Evolutionary conservation across 1,140 invertebrate species (phyloP), one percentile per base, ranked within the genome.

Genomic region (Cephus cinctus): DNA sequence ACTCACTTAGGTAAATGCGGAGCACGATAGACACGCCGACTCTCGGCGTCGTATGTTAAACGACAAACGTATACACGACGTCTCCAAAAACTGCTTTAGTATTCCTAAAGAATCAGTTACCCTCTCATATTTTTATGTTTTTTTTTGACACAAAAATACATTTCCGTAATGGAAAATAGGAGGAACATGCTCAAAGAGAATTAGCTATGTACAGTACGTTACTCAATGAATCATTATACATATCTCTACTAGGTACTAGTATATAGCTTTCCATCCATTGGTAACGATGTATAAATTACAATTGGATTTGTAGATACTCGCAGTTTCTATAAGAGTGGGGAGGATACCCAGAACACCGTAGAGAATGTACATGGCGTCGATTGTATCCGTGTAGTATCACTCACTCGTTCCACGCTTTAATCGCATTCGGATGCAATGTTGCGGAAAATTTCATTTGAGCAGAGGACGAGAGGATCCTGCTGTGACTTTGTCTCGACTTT

Each of bases 361-460:
- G 47, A 55, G 52, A 57, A 55, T 42, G 40, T 53, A 46, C 31
- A 27, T 32, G 36, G 35, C 11, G 9, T 38, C 2, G 35, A 12
- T 38, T 16, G 35, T 18, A 11, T 16, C 5, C 19, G 12, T 18
- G n/a, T 62, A 60, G 57, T 66, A 66, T 68, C 69, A 58, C 50
- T 67, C 62, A 59, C 44, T 52, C 47, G n/a, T n/a, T n/a, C 50
- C 42, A 42, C 67, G 65, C 64, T 74, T 76, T 75, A 76, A 76
- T 77, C 75, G 69, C 65, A 72, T 77, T 77, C 65, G 65, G 59
- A 67, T 59, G 71, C 74, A 77, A 76, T 76, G 73, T 76, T 67
- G 69, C 61, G 72, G 73, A 76, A 77, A 77, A 77, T 77, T 77
- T 76, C 71, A 76, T 77, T 72, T 66, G 63, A 64, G 48, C 56